phyloP scores from a whole-genome alignment of 1,140 invertebrate genomes.

The Phocides pigmalion region DNA sequence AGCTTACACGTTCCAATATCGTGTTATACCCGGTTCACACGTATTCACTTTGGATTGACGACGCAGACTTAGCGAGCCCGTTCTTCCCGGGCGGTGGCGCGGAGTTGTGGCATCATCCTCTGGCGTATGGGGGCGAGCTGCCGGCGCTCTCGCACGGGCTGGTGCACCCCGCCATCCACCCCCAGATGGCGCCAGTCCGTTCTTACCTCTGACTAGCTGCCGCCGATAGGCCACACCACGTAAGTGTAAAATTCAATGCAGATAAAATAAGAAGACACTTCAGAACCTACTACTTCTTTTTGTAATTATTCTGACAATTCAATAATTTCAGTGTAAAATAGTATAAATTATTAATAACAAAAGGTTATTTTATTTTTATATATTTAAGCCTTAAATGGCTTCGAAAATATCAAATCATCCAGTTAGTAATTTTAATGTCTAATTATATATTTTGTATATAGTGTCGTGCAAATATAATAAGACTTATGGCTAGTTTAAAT shows the following conservation, averaged over 20 bases:
- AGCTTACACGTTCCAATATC: constrained; percentile 10
- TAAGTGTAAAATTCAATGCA: constrained; percentile 51
- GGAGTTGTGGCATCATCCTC: constrained; percentile 96
- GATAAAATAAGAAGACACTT: too few species aligned
- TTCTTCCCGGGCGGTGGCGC: constrained; percentile 94
- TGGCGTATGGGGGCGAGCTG: constrained; percentile 92
- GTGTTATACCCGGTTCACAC: constrained; percentile 8
- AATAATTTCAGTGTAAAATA: too few species aligned
- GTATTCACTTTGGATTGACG: constrained; percentile 11
- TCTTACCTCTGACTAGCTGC: constrained; percentile 98
- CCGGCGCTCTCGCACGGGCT: constrained; percentile 94
- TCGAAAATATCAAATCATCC: too few species aligned
- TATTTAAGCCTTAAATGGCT: too few species aligned
- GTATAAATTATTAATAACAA: too few species aligned
- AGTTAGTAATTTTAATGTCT: too few species aligned
- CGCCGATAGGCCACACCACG: constrained; percentile 91
- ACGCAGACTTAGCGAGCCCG: constrained; percentile 94
- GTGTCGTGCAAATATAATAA: too few species aligned
- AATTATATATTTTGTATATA: too few species aligned
- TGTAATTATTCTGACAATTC: too few species aligned
- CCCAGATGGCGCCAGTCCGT: constrained; percentile 97
- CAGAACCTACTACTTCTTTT: too few species aligned
- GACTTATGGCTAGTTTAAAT: too few species aligned
- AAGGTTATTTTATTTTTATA: too few species aligned
- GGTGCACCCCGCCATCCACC: constrained; percentile 97